These are phyloP conservation scores for Falco biarmicus DNA, from an alignment of 2,797 vertebrate genomes.

Conservation along the genomic window DNA sequence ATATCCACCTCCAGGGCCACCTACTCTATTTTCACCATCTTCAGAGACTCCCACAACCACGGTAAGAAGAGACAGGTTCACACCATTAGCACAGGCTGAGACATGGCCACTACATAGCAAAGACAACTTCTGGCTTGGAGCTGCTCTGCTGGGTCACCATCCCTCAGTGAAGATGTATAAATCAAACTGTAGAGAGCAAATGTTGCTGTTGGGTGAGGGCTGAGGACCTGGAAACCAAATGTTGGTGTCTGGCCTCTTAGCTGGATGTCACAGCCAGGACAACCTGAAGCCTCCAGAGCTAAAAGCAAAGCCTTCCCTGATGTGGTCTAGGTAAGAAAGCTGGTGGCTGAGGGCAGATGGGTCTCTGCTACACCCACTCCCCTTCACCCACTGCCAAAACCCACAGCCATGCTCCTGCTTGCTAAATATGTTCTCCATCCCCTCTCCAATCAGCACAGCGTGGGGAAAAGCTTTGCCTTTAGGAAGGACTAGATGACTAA, in stretches of 20 bases:
- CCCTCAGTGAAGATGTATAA: background rate
- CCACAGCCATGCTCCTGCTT: background rate
- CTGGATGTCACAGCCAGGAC: background rate
- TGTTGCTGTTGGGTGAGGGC: background rate
- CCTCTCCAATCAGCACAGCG: background rate
- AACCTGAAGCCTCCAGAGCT: background rate
- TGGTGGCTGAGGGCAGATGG: background rate
- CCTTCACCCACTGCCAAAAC: background rate
- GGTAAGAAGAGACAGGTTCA: background rate
- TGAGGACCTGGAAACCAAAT: background rate
- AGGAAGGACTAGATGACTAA: constrained; percentile 19
- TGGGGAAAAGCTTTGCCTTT: background rate
- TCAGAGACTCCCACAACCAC: background rate
- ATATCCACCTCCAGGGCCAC: background rate
- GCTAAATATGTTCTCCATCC: background rate
- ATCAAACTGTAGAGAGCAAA: background rate
- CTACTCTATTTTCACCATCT: background rate
- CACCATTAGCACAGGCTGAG: accelerated
- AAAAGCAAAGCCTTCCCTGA: background rate
- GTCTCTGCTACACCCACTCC: background rate
- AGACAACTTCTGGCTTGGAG: background rate
- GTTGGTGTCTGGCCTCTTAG: accelerated
- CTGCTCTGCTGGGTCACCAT: background rate
- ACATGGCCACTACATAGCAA: background rate
- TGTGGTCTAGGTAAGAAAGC: background rate